Conservation (phyloP, 2,797 vertebrate species). For the Chromis chromis region DNA sequence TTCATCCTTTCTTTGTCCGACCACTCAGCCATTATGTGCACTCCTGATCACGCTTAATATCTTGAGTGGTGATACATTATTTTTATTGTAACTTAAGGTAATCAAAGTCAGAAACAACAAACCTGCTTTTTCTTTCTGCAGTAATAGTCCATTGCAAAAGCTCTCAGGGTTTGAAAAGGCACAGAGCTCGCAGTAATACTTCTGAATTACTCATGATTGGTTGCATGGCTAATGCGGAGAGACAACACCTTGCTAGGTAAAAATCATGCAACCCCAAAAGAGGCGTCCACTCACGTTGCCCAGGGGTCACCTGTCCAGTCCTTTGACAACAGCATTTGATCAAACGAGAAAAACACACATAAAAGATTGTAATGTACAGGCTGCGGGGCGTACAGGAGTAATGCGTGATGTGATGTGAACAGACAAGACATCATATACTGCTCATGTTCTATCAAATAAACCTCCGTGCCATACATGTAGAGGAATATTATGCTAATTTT, state of each 20-base stretch:
- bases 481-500: conserved; percentile 60
- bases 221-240: conserved; percentile 68
- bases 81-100: conserved; percentile 63
- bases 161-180: conserved; percentile 60
- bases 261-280: conserved; percentile 64
- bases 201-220: conserved; percentile 74
- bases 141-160: conserved; percentile 57
- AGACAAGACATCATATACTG: conserved; percentile 67
- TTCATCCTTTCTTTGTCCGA: conserved; percentile 42
- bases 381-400: conserved; percentile 60
- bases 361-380: conserved; percentile 53
- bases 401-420: conserved; percentile 69
- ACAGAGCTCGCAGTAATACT: conserved; percentile 55
- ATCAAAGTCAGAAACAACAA: conserved; percentile 62
- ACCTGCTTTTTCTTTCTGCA: conserved; percentile 34
- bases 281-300: conserved; percentile 48
- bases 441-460: conserved; percentile 61
- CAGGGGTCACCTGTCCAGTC: conserved; percentile 72
- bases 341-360: conserved; percentile 64
- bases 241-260: conserved; percentile 75
- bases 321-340: conserved; percentile 75
- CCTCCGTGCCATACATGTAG: conserved; percentile 20
- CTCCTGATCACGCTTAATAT: conserved; percentile 59
- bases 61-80: conserved; percentile 67
- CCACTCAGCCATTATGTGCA: conserved; percentile 56